Conservation (phyloP, 2,888 invertebrate genomes). For the Tanytarsus gracilentus region DNA sequence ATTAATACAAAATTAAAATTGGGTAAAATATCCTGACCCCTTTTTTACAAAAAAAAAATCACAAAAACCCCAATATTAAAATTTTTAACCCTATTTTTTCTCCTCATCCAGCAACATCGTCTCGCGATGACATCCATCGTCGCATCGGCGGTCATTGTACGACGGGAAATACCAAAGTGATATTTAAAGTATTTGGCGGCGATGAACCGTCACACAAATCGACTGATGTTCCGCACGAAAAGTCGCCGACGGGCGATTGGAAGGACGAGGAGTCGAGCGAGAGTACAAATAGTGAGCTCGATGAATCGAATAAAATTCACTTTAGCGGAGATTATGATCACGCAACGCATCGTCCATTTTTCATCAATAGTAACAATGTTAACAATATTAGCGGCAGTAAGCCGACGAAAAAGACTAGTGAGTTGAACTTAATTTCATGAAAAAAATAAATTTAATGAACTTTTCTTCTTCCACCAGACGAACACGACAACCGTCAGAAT, state of each 20-base stretch:
- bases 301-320: not conserved
- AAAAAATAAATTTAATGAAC: not conserved
- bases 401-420: slow-evolving; percentile 57
- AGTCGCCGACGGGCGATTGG: not conserved
- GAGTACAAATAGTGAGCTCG: not conserved
- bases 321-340: not conserved
- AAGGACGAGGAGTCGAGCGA: not conserved
- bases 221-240: slow-evolving; percentile 45
- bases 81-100: no score
- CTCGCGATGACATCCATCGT: slow-evolving; percentile 82
- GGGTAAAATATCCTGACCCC: no score
- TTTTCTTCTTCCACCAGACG: slow-evolving; percentile 49
- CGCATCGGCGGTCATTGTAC: slow-evolving; percentile 87
- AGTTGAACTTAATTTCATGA: slow-evolving; percentile 32
- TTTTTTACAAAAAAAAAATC: no score
- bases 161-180: slow-evolving; percentile 91
- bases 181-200: slow-evolving; percentile 87
- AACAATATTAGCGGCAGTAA: slow-evolving; percentile 35
- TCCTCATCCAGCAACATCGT: slow-evolving; percentile 65
- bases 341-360: slow-evolving; percentile 15
- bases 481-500: slow-evolving; percentile 80
- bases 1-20: no score
- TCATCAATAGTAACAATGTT: slow-evolving; percentile 32
- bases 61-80: no score
- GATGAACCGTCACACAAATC: slow-evolving; percentile 48